Evolutionary conservation across 1,140 invertebrate species (phyloP), one percentile per base, ranked within the genome.

Genomic region (Coelopa frigida): DNA sequence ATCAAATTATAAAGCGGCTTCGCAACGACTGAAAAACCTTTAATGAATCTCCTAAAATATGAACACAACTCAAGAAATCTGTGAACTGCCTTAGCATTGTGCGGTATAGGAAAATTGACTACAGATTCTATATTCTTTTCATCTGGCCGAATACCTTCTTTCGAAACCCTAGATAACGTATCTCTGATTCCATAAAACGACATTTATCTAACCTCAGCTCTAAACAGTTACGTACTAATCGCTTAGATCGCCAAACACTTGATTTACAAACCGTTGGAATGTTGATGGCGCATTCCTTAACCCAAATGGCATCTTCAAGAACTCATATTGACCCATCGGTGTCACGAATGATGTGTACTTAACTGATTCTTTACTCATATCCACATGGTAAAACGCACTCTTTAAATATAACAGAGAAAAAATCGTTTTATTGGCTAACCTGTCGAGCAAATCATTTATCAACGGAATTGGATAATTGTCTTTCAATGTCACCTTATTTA

Each of bases 301-400:
- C 1, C 48, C 48, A 47, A 57, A 58, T 58, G 64, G 20, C 73
- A 70, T 32, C 49, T 43, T 33, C 12, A 44, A 21, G 32, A 43
- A 56, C 45, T 58, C 54, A 39, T 38, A 52, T 32, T 54, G 52
- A 1, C 51, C 51, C 2, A 48, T 5, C 3, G 49, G 54, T 7
- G 49, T 54, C 10, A 54, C 38, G 26, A 56, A 56, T 4, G 44
- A 38, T 7, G 49, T 56, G 15, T 32, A 52, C 20, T 44, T 33
- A 22, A 53, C 23, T 0, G 44, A 50, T 0, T 50, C 43, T 17
- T 52, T 33, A 0, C 33, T 5, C 26, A 56, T 48, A 37, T 46
- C 47, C 18, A 56, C 33, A 23, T 53, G 49, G 35, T 53, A 36
- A 24, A 42, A 53, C 22, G 38, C 48, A 4, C 12, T 38, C 26